Conservation (phyloP, 92 coral and sea anemone species). For the Epizoanthus rinbou region DNA sequence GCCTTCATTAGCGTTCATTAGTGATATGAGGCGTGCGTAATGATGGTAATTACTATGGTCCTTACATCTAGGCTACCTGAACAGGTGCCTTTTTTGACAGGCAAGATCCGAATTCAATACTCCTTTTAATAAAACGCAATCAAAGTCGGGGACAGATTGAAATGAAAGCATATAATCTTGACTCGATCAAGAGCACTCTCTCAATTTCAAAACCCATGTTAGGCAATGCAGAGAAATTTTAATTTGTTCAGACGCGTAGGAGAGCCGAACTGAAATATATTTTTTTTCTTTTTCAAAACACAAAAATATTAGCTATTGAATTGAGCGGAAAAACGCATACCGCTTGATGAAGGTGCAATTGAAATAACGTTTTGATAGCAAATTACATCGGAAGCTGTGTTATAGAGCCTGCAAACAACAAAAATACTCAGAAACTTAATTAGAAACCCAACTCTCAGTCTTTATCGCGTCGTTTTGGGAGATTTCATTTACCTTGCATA, state of each 20-base stretch:
- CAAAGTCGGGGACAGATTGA: slow-evolving; percentile 35
- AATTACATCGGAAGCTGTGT: slow-evolving; percentile 74
- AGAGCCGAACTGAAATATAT: too few relatives aligned
- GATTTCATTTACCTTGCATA: slow-evolving; percentile 52
- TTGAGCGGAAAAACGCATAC: slow-evolving; percentile 61
- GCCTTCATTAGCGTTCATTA: slow-evolving; percentile 94
- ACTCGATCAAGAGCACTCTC: slow-evolving; percentile 32
- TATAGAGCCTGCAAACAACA: slow-evolving; percentile 50
- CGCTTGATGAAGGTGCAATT: slow-evolving; percentile 50
- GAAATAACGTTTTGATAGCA: slow-evolving; percentile 54
- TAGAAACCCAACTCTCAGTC: slow-evolving; percentile 48
- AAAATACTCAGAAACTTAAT: slow-evolving; percentile 64
- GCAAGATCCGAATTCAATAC: slow-evolving; percentile 69
- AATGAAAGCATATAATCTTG: slow-evolving; percentile 38
- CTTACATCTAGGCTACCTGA: slow-evolving; percentile 40
- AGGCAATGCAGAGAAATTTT: slow-evolving; percentile 36
- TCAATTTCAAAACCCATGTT: slow-evolving; percentile 41
- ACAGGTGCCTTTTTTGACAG: slow-evolving; percentile 86
- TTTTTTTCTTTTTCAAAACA: slow-evolving; percentile 12
- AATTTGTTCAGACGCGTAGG: background rate
- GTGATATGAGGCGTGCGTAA: slow-evolving; percentile 73
- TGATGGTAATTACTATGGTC: slow-evolving; percentile 74
- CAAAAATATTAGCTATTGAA: slow-evolving; percentile 48
- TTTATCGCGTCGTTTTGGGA: slow-evolving; percentile 51
- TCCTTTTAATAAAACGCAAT: slow-evolving; percentile 72